Evolutionary conservation across 2,888 invertebrate genomes (phyloP).

Genomic region (Ophion obscuratus): DNA sequence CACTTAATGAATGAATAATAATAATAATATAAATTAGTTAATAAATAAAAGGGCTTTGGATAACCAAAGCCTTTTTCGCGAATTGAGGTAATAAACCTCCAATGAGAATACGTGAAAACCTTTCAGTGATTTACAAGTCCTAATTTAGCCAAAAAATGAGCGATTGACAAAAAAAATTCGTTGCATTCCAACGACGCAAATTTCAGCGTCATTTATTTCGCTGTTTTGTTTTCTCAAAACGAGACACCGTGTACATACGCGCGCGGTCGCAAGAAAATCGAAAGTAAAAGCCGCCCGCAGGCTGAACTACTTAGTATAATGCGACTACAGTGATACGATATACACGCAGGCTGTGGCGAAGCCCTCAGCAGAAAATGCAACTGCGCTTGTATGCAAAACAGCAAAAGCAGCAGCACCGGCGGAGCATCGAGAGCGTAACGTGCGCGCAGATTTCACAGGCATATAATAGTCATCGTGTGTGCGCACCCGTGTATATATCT

Average conservation of each 20-base stretch:
- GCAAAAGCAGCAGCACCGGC: slow-evolving; percentile 42
- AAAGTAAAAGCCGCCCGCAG: slow-evolving; percentile 78
- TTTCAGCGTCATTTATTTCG: no score
- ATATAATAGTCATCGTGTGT: slow-evolving; percentile 38
- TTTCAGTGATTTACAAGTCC: no score
- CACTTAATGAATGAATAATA: no score
- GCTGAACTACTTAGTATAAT: slow-evolving; percentile 73
- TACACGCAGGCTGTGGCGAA: slow-evolving; percentile 27
- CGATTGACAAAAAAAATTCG: no score
- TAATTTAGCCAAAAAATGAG: no score
- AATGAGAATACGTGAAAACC: no score
- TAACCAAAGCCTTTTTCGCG: no score
- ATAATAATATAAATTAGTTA: no score
- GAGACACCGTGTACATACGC: slow-evolving; percentile 7
- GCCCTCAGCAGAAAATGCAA: slow-evolving; percentile 59
- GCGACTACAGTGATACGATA: slow-evolving; percentile 64
- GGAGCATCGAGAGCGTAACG: slow-evolving; percentile 52
- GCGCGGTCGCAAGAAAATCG: slow-evolving; percentile 76
- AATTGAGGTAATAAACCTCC: no score
- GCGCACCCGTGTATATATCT: slow-evolving; percentile 16
- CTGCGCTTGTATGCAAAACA: slow-evolving; percentile 66
- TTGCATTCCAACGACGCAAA: no score
- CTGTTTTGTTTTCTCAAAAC: no score
- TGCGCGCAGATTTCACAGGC: slow-evolving; percentile 58
- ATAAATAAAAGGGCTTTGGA: no score